Evolutionary conservation across 2,888 invertebrate genomes (phyloP).

Genomic region (Hydriomena furcata): DNA sequence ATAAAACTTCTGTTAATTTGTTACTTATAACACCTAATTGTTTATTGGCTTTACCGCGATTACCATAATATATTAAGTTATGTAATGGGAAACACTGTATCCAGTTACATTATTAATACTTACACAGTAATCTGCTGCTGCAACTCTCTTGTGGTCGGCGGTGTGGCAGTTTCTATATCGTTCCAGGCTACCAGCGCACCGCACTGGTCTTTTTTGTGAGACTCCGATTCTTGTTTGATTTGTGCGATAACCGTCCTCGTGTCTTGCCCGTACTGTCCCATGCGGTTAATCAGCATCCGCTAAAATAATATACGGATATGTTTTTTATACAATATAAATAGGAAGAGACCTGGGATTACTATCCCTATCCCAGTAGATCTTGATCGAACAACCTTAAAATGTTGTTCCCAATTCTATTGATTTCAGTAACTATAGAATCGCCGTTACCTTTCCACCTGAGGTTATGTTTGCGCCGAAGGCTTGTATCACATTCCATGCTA

Average conservation of each 20-base stretch:
- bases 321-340: too few species aligned
- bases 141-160: conserved; percentile 39
- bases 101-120: too few species aligned
- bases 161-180: conserved; percentile 29
- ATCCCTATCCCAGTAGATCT: too few species aligned
- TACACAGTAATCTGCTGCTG: conserved; percentile 57
- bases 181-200: conserved; percentile 47
- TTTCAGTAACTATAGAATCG: neutral
- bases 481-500: conserved; percentile 84
- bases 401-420: too few species aligned
- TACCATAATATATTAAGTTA: too few species aligned
- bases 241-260: conserved; percentile 50
- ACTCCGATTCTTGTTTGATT: conserved; percentile 49
- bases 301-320: conserved; percentile 41
- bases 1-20: too few species aligned
- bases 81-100: too few species aligned
- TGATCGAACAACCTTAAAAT: too few species aligned
- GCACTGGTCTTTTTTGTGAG: conserved; percentile 31
- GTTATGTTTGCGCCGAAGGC: conserved; percentile 59
- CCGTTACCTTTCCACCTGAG: conserved; percentile 52
- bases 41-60: too few species aligned
- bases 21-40: too few species aligned
- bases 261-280: conserved; percentile 55
- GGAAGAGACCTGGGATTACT: too few species aligned
- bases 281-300: conserved; percentile 59